Conservation (phyloP, 2,888 invertebrate genomes). For the Drosophila acutilabella region DNA sequence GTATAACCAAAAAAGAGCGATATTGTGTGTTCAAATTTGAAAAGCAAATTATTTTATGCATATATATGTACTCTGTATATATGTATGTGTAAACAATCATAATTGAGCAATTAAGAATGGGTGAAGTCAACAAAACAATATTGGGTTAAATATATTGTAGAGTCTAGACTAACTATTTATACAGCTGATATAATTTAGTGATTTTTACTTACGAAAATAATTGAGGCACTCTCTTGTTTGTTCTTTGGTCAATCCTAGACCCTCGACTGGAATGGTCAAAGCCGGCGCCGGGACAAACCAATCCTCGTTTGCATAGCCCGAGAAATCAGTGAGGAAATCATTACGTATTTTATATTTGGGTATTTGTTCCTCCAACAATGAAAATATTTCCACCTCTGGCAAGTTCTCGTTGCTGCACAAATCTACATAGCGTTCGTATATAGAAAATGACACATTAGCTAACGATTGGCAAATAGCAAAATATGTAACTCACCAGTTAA, state of each 20-base stretch:
- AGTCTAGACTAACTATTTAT: slow-evolving; percentile 17
- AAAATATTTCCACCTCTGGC: slow-evolving; percentile 98
- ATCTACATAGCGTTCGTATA: slow-evolving; percentile 86
- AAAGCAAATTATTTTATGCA: slow-evolving; percentile 18
- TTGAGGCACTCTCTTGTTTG: slow-evolving; percentile 98
- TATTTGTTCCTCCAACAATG: slow-evolving; percentile 96
- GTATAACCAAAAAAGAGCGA: slow-evolving; percentile 29
- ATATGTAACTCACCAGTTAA: slow-evolving; percentile 80
- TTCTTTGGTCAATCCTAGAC: slow-evolving; percentile 94
- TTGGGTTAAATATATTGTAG: slow-evolving; percentile 1
- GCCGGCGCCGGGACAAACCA: slow-evolving; percentile 97
- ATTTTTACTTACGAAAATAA: slow-evolving; percentile 95
- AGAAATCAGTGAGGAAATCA: slow-evolving; percentile 96
- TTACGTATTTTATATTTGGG: slow-evolving; percentile 97
- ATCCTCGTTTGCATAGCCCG: slow-evolving; percentile 90
- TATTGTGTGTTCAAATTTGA: slow-evolving; percentile 16
- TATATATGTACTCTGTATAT: background rate
- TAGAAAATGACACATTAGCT: slow-evolving; percentile 11
- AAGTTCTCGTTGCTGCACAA: slow-evolving; percentile 96
- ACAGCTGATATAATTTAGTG: background rate
- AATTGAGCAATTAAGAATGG: slow-evolving; percentile 36
- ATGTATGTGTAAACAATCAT: slow-evolving; percentile 12
- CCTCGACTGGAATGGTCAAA: slow-evolving; percentile 89
- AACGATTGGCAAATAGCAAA: slow-evolving; percentile 3
- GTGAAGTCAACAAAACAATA: background rate